Base-by-base conservation (phyloP, 1,140 invertebrate species). In the Pseudomyrmex concolor region DNA sequence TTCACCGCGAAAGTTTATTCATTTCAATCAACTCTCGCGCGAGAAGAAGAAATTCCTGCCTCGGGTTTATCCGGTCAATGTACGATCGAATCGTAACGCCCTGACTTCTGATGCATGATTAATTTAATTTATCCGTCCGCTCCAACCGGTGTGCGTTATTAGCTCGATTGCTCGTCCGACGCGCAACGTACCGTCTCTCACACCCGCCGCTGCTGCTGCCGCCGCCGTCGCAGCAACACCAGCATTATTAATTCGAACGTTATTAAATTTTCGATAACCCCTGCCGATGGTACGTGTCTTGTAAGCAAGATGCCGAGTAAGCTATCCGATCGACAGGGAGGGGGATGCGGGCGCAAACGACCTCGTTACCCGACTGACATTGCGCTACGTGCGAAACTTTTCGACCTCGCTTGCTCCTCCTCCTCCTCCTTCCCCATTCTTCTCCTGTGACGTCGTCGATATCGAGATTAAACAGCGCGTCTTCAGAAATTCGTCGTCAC, bases 61-160 rank as follows among this genome's bases (percentile, higher is more conserved):
- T 34, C 34, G 34, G 76, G 8, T n/a, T 80, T 71, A 59, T 80
- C 45, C 81, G 60, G 59, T 66, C 45, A 51, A 86, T 64, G 22
- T 22, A 67, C 25, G 71, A 73, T 66, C 73, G 48, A 12, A 78
- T 12, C 19, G 34, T 22, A 34, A 67, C 57, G 54, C 48, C 19
- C 43, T 71, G 57, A 63, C 68, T 62, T 13, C 62, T 60, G 82
- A 87, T 85, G 72, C 84, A 85, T 71, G 60, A 89, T 89, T 89
- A 89, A 89, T 89, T 88, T 85, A 87, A 88, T 89, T 88, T 85
- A 85, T 78, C 78, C 73, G 62, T 78, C 55, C 67, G 50, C 86
- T 84, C 59, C 83, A 67, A 86, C 74, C 71, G 73, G 54, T 66
- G 54, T 66, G 57, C 77, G 73, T 66, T 72, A 74, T 55, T 80